Evolutionary conservation across 2,888 invertebrate genomes (phyloP).

Genomic region (Strigamia transsilvanica): DNA sequence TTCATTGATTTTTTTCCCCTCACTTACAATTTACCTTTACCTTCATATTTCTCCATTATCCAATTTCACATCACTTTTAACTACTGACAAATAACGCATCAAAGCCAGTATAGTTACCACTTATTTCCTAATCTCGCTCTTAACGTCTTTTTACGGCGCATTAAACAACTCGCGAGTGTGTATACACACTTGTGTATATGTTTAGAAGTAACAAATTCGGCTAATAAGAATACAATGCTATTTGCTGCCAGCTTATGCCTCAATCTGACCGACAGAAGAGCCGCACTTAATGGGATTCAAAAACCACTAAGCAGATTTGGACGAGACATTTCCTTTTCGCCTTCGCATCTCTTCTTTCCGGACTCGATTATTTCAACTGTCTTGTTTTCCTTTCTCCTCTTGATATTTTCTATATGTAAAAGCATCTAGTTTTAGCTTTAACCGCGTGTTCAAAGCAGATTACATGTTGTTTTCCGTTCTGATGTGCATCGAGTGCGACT

Average conservation of each 20-base stretch:
- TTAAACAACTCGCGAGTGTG: background rate
- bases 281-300: constrained; percentile 49
- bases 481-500: constrained; percentile 5
- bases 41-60: too few species aligned
- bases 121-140: constrained; percentile 23
- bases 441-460: constrained; percentile 11
- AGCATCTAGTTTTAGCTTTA: background rate
- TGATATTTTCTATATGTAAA: background rate
- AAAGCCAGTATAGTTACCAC: background rate
- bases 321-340: constrained; percentile 26
- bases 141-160: background rate
- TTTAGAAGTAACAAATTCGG: background rate
- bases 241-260: constrained; percentile 9
- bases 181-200: too few species aligned
- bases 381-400: background rate
- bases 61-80: background rate
- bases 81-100: background rate
- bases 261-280: constrained; percentile 43
- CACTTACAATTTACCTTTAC: background rate
- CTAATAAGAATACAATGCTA: constrained; percentile 11
- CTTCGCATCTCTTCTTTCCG: background rate
- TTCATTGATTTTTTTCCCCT: background rate
- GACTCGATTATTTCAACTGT: constrained; percentile 5
- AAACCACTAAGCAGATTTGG: constrained; percentile 44
- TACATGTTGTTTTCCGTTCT: background rate